Percentiles rank a stretch among this genome's conserved stretches.
These are phyloP conservation scores for Ctenoplectra terminalis DNA, from an alignment of 1,140 invertebrate species.

Conservation along the genomic window DNA sequence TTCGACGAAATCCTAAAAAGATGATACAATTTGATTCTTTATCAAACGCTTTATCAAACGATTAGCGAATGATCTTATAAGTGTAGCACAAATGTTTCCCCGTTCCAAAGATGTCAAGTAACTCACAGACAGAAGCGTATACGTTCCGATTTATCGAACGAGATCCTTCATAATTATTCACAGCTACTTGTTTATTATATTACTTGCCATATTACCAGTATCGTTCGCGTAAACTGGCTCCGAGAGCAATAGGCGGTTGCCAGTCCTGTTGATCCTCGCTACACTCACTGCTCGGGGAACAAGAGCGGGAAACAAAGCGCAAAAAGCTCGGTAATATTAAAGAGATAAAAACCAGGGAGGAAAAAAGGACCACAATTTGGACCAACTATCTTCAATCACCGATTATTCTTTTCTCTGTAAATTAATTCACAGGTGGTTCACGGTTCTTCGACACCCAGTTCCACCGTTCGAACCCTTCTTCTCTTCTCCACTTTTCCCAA, in stretches of 20 bases:
- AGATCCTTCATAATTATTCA: neutral
- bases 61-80: no score
- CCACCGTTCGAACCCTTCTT: neutral
- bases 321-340: no score
- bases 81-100: no score
- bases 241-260: neutral
- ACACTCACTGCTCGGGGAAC: neutral
- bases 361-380: neutral
- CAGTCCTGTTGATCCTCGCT: neutral
- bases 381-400: neutral
- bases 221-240: neutral
- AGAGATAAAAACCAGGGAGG: neutral
- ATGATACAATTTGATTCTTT: no score
- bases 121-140: no score
- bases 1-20: no score
- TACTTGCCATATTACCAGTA: slow-evolving; percentile 40
- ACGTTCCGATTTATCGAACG: no score
- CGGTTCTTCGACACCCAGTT: neutral
- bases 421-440: slow-evolving; percentile 45
- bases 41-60: no score
- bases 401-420: neutral
- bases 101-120: no score
- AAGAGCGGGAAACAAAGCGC: neutral
- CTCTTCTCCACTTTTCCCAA: no score
- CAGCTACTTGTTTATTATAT: neutral